Evolutionary conservation across 2,888 invertebrate species (phyloP).

Genomic region (Tridacna gigas): DNA sequence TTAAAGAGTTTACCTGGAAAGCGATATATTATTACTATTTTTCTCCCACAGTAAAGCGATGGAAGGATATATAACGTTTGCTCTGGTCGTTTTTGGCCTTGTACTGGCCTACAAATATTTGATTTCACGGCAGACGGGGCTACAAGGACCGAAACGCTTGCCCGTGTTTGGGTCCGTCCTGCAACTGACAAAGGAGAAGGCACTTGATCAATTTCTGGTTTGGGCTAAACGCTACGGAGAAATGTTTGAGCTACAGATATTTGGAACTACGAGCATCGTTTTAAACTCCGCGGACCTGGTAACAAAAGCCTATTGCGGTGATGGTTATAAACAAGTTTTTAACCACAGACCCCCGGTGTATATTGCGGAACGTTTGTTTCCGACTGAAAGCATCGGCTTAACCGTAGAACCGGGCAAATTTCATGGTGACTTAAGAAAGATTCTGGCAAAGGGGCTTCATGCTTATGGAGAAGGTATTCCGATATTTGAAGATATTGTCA

Average conservation of each 20-base stretch:
- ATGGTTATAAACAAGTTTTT: background rate
- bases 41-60: no score
- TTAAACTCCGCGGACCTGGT: background rate
- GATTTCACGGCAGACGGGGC: background rate
- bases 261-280: background rate
- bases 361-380: background rate
- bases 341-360: conserved; percentile 2
- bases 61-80: background rate
- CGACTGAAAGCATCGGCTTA: background rate
- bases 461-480: conserved; percentile 9
- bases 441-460: conserved; percentile 6
- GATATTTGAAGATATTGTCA: conserved; percentile 1
- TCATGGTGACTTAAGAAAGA: conserved; percentile 14
- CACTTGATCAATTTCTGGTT: background rate
- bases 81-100: background rate
- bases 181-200: background rate
- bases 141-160: background rate
- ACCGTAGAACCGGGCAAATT: background rate
- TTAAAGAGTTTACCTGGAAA: no score
- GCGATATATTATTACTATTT: no score
- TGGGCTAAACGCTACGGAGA: background rate
- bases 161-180: background rate
- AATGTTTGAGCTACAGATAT: background rate
- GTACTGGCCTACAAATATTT: background rate
- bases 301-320: conserved; percentile 8